Conservation (phyloP, 2,113 vertebrate species). For the Pituophis catenifer region DNA sequence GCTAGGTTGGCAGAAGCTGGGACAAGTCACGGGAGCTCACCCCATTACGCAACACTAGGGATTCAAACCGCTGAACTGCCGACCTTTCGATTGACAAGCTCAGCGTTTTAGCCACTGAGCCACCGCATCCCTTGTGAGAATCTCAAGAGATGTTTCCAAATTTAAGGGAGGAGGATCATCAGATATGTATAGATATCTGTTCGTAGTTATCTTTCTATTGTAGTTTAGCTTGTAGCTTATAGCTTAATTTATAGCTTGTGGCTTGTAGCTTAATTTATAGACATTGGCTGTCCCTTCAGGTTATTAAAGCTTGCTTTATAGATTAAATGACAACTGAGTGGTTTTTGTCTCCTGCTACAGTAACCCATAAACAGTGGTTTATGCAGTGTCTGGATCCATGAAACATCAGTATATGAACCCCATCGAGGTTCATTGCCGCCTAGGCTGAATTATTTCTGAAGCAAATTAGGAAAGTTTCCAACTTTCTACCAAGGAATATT, state of each 20-base stretch:
- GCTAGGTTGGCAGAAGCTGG: no score
- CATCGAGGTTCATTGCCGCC: no score
- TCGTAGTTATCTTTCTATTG: no score
- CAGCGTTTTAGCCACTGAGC: no score
- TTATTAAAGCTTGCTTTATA: background rate
- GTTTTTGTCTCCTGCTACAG: background rate
- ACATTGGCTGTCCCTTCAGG: background rate
- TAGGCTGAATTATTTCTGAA: background rate
- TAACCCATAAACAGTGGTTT: background rate
- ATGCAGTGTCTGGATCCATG: background rate
- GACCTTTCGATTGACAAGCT: no score
- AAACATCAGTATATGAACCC: background rate
- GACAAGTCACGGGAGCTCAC: no score
- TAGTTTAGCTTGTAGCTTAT: background rate
- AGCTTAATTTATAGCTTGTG: no score
- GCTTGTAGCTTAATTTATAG: no score
- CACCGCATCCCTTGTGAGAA: background rate
- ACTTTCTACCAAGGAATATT: background rate
- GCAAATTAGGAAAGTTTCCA: background rate
- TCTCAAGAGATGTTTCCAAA: background rate
- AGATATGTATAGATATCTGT: no score
- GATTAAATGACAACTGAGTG: background rate
- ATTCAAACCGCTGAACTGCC: no score
- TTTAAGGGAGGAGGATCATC: background rate
- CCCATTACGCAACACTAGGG: no score